These are phyloP conservation scores for Dysidea cf. avara DNA, from an alignment of 37 sponge, comb jelly and placozoan genomes.

Conservation along the genomic window DNA sequence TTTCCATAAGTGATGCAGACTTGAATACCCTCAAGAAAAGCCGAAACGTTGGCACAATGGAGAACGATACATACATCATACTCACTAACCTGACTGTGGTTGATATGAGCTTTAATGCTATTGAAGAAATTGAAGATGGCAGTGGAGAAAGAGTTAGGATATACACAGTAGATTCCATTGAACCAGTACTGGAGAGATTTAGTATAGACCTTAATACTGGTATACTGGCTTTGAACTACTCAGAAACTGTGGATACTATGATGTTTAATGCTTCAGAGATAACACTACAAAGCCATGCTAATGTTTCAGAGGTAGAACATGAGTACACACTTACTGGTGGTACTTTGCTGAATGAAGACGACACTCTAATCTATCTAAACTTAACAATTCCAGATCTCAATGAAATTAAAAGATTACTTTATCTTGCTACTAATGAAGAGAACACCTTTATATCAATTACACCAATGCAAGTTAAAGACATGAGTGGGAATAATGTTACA, in stretches of 20 bases:
- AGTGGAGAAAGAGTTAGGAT: conserved; percentile 6
- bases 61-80: conserved; percentile 53
- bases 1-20: conserved; percentile 56
- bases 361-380: conserved; percentile 40
- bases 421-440: conserved; percentile 59
- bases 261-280: conserved; percentile 55
- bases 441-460: conserved; percentile 62
- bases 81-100: conserved; percentile 34
- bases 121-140: conserved; percentile 40
- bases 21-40: conserved; percentile 64
- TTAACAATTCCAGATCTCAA: conserved; percentile 69
- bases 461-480: conserved; percentile 63
- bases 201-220: conserved; percentile 71
- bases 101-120: conserved; percentile 66
- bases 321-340: conserved; percentile 61
- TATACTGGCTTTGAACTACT: conserved; percentile 63
- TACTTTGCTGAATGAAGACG: conserved; percentile 28
- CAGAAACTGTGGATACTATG: conserved; percentile 79
- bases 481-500: conserved; percentile 63
- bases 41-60: conserved; percentile 49
- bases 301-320: conserved; percentile 2
- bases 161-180: conserved; percentile 55
- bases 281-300: conserved; percentile 63
- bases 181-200: conserved; percentile 60
- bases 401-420: conserved; percentile 74